Conservation (phyloP, 2,797 vertebrate species). For the Rhinichthys osculus region DNA sequence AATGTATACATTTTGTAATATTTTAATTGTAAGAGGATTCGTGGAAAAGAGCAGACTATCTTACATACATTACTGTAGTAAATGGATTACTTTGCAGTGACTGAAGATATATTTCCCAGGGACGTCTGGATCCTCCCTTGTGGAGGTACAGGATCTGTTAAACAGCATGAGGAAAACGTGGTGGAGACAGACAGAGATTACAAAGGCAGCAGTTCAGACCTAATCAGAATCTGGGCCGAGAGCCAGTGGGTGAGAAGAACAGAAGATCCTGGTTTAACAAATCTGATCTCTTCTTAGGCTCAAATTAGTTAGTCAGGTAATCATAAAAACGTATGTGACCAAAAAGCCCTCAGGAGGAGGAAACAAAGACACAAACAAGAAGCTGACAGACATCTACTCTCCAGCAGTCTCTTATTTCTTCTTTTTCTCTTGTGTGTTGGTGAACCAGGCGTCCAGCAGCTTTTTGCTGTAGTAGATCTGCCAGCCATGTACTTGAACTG, state of each 20-base stretch:
- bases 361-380: neutral
- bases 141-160: neutral
- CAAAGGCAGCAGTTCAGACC: slow-evolving; percentile 10
- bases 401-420: slow-evolving; percentile 79
- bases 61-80: neutral
- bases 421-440: slow-evolving; percentile 94
- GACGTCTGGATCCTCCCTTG: neutral
- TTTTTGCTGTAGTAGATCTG: slow-evolving; percentile 98
- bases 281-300: slow-evolving; percentile 5
- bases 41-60: neutral
- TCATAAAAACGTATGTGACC: neutral
- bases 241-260: slow-evolving; percentile 15
- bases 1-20: fast-evolving
- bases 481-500: slow-evolving; percentile 93
- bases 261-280: slow-evolving; percentile 2
- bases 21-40: neutral
- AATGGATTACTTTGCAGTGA: neutral
- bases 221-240: slow-evolving; percentile 22
- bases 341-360: neutral
- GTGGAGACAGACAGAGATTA: slow-evolving; percentile 9
- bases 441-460: slow-evolving; percentile 96
- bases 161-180: neutral
- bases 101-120: neutral
- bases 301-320: slow-evolving; percentile 4
- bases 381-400: neutral